Percentiles rank a stretch among this genome's conserved stretches.
phyloP scores from a whole-genome alignment of 2,888 invertebrate species.

The Andrena praecox region DNA sequence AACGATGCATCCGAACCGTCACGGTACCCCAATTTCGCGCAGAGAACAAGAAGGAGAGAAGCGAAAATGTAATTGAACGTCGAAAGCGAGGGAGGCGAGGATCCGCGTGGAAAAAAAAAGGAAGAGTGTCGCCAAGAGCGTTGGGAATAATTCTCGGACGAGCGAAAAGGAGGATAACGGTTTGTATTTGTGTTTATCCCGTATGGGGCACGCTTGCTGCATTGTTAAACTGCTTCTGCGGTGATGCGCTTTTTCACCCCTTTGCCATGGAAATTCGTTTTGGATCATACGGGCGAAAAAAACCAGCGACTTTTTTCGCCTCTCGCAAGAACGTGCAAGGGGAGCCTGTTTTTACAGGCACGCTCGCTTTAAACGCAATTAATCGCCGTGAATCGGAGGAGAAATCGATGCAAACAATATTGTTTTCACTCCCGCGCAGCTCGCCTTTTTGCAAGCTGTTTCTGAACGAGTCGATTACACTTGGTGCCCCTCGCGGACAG shows the following conservation, averaged over 20 bases:
- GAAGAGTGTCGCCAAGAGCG: conserved; percentile 8
- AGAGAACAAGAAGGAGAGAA: not conserved
- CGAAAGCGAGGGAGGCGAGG: conserved; percentile 1
- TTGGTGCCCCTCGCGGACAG: no score
- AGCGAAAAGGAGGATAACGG: conserved; percentile 5
- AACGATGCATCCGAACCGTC: not conserved
- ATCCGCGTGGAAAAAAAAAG: not conserved
- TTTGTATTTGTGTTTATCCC: conserved; percentile 51
- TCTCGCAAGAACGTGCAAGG: not conserved
- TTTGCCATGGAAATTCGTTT: conserved; percentile 27
- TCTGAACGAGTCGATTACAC: no score
- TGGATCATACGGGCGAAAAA: conserved; percentile 9
- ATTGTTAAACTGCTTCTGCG: conserved; percentile 26
- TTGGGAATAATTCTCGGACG: conserved; percentile 15
- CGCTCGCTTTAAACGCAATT: conserved; percentile 13
- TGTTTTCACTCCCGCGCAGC: no score
- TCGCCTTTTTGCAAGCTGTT: no score
- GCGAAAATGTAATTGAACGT: conserved; percentile 4
- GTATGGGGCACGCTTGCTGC: conserved; percentile 23
- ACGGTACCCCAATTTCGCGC: not conserved
- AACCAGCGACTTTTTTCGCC: not conserved
- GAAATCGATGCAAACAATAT: no score
- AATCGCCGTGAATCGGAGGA: conserved; percentile 1
- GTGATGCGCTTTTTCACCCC: conserved; percentile 22
- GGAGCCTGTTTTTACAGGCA: not conserved